These are phyloP conservation scores for Mnemiopsis leidyi DNA, from an alignment of 37 sponge, comb jelly and placozoan genomes.

Conservation along the genomic window DNA sequence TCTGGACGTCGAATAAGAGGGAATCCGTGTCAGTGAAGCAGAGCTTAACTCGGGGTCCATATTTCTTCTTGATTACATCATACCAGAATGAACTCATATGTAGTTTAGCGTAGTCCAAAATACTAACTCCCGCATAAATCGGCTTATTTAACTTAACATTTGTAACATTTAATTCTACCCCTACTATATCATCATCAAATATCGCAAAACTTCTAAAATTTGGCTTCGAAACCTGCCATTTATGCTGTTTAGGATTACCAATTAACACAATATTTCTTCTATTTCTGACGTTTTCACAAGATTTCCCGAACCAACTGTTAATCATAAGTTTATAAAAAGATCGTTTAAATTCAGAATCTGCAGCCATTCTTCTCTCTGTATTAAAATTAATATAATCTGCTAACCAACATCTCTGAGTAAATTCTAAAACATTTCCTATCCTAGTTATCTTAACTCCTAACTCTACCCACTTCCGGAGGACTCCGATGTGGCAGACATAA, in stretches of 20 bases:
- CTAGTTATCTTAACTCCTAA: not conserved
- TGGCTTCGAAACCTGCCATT: too few relatives aligned
- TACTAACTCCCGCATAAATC: not conserved
- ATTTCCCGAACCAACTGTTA: not conserved
- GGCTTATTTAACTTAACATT: not conserved
- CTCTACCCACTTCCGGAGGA: too few relatives aligned
- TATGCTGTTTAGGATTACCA: too few relatives aligned
- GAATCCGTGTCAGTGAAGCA: slow-evolving; percentile 20
- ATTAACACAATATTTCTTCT: too few relatives aligned
- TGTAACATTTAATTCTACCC: not conserved
- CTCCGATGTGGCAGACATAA: too few relatives aligned
- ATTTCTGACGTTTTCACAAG: too few relatives aligned
- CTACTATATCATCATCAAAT: not conserved
- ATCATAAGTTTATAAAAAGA: not conserved
- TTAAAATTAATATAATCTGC: not conserved
- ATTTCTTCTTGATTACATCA: not conserved
- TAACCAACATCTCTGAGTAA: not conserved
- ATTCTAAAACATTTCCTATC: not conserved
- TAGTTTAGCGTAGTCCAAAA: not conserved
- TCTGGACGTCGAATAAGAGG: not conserved
- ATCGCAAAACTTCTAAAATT: not conserved
- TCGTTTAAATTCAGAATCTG: not conserved
- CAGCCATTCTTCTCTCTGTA: not conserved
- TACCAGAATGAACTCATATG: not conserved
- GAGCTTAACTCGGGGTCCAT: not conserved